A percentile compares a stretch with the other conserved stretches of the same genome.
These are phyloP conservation scores for Stramonita haemastoma DNA, from an alignment of 2,888 invertebrate genomes.

Conservation along the genomic window DNA sequence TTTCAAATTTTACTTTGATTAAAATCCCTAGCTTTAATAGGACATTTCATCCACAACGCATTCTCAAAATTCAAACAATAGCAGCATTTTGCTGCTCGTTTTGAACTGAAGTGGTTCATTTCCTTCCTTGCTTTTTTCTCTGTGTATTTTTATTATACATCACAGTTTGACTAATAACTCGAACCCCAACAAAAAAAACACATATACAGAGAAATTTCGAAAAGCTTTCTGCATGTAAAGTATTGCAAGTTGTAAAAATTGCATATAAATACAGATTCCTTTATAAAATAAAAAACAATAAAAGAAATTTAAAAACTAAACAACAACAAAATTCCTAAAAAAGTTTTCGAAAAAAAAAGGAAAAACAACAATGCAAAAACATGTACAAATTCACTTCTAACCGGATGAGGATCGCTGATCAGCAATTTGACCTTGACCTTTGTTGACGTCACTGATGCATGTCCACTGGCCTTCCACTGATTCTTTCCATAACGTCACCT, in stretches of 20 bases:
- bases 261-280: neutral
- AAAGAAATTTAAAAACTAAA: neutral
- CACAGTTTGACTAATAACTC: no score
- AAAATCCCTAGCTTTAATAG: no score
- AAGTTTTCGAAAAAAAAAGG: neutral
- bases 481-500: constrained; percentile 88
- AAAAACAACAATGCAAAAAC: neutral
- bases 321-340: neutral
- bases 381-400: constrained; percentile 33
- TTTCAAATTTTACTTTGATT: no score
- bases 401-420: constrained; percentile 59
- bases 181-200: no score
- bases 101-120: no score
- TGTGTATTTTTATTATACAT: no score
- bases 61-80: no score
- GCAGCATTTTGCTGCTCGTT: no score
- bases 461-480: constrained; percentile 94
- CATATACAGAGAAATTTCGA: neutral
- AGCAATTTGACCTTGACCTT: constrained; percentile 73
- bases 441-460: constrained; percentile 89
- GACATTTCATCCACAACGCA: no score
- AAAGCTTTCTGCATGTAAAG: neutral
- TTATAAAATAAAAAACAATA: neutral
- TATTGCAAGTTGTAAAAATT: neutral
- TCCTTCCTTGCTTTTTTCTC: no score